Base-by-base conservation (phyloP, 2,888 invertebrate genomes). In the Drosophila macrospina region DNA sequence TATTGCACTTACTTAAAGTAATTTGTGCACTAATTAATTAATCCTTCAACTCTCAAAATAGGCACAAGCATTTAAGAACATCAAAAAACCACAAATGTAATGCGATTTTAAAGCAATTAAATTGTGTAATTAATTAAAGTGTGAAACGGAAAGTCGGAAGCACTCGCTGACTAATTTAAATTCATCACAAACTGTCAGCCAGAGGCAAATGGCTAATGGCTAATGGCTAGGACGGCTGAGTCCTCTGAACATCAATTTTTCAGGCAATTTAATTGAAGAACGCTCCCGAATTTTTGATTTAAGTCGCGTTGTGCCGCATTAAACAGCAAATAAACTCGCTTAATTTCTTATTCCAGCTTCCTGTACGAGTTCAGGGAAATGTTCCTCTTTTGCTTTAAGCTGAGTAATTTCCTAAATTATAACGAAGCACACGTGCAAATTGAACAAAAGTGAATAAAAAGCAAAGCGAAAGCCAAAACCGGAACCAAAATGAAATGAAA, bases 191-290 rank as follows among this genome's bases (percentile, higher is more conserved):
- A 10, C 10, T 36, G 42, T 16, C 30, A 47, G 13, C 13, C 41
- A 20, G 10, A 32, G n/a, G 4, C n/a, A 13, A 28, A 28, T 8
- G 39, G 13, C 44, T 47, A 32, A 59, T 30, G 59, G 50, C 56
- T n/a, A n/a, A n/a, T n/a, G n/a, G n/a, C n/a, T n/a, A n/a, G n/a
- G n/a, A 51, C 39, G 37, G 16, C 16, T 47, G 13, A 39, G 37
- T 15, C 15, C 24, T 61, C 30, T 57, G 48, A 68, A 44, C 70
- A 81, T 74, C 52, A 77, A 86, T 82, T 86, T 88, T 88, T 74
- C 72, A 78, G 52, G 67, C 84, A 86, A 88, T 88, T 86, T 88
- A 86, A 85, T 88, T 88, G 80, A 69, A 67, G 69, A 67, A 32
- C 64, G 52, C 61, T 52, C 6, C n/a, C 54, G 56, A 67, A 71